phyloP scores from a whole-genome alignment of 2,888 invertebrate species.

The Tinea pellionella region DNA sequence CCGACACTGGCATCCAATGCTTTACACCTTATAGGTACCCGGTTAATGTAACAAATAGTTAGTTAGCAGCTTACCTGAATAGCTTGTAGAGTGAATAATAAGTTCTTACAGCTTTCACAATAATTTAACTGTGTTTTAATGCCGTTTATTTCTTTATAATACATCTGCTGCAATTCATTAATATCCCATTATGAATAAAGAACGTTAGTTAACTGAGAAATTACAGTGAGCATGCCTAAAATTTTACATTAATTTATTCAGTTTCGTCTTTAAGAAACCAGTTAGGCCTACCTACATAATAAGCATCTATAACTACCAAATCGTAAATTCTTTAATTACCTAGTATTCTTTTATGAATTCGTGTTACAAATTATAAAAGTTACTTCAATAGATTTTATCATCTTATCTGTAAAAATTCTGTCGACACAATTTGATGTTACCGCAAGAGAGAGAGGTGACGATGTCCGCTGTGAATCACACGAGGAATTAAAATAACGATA shows the following conservation, averaged over 20 bases:
- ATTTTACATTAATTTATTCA: too few species aligned
- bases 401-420: constrained; percentile 57
- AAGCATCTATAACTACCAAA: neutral
- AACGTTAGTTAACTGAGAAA: too few species aligned
- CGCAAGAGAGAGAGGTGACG: constrained; percentile 49
- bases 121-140: neutral
- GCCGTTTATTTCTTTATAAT: neutral
- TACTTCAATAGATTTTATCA: constrained; percentile 34
- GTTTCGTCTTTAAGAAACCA: too few species aligned
- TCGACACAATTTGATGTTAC: constrained; percentile 38
- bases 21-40: constrained; percentile 19
- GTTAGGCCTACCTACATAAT: too few species aligned
- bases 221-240: too few species aligned
- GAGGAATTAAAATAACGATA: constrained; percentile 60
- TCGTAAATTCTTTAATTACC: neutral
- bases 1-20: constrained; percentile 18
- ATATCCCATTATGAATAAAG: too few species aligned
- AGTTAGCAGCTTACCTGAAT: neutral
- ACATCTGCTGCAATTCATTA: neutral
- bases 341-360: neutral
- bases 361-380: neutral
- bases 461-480: constrained; percentile 40
- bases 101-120: neutral
- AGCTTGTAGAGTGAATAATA: neutral
- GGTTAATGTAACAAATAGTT: neutral